Evolutionary conservation across 2,113 vertebrate genomes (phyloP), one percentile per base, ranked within the genome.

Genomic region (Phylloscopus whistleri): DNA sequence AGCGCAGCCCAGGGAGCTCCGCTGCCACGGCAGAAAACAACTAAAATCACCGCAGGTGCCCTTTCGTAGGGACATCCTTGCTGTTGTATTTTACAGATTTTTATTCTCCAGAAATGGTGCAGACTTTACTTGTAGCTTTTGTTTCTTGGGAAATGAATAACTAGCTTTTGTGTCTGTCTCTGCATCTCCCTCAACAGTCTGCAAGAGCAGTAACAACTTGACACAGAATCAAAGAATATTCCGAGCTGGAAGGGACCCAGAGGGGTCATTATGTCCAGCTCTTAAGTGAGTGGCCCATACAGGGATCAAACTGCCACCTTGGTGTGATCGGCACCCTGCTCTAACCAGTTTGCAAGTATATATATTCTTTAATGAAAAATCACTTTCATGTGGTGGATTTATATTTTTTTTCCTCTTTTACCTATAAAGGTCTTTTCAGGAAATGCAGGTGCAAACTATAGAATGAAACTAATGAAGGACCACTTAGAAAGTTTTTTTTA

Each of bases 1-100:
- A 0, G 75, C 26, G 6, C 27, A 2, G 5, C 19, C 2, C 64
- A 0, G 46, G 0, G 48, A 20, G 26, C 24, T 16, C 52, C 11
- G 27, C 8, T 58, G 43, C 27, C 37, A 0, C 33, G 9, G 64
- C 28, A 5, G 11, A 20, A 41, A n/a, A 21, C 59, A 9, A 0
- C 19, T 2, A 0, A 23, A 11, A 7, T 6, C 60, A 17, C 22
- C 6, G 58, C 58, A 7, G 28, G 33, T 4, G n/a, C 4, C 5
- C n/a, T 20, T 28, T 3, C 53, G 4, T 3, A 5, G 58, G 10
- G 62, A 41, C 21, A 4, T 8, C 4, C 14, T 20, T 26, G 31
- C 28, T 39, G 8, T 7, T 30, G 13, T 4, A 0, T 26, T n/a
- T 16, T 3, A 27, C 4, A 16, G 19, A 27, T 59, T 5, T 19